These are phyloP conservation scores for Cephalopholis sonnerati DNA, from an alignment of 2,113 vertebrate genomes.

Conservation along the genomic window DNA sequence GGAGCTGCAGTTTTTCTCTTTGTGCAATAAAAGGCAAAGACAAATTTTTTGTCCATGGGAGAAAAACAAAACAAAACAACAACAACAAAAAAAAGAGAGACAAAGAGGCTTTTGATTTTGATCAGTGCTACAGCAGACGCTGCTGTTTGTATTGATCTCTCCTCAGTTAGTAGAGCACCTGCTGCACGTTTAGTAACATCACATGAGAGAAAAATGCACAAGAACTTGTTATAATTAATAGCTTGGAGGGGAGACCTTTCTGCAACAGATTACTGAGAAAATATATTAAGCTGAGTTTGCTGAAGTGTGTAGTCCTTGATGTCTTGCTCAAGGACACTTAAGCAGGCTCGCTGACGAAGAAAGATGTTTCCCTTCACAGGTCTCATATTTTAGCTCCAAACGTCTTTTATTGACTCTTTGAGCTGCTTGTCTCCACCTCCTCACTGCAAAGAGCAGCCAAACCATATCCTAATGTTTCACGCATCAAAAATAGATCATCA, in stretches of 20 bases:
- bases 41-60: not conserved
- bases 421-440: slow-evolving; percentile 14
- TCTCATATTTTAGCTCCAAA: slow-evolving; percentile 10
- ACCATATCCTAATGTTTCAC: slow-evolving; percentile 16
- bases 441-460: not conserved
- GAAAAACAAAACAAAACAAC: not conserved
- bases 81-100: too few relatives aligned
- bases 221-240: slow-evolving; percentile 33
- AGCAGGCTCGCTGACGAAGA: not conserved
- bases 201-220: not conserved
- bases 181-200: slow-evolving; percentile 28
- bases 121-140: slow-evolving; percentile 21
- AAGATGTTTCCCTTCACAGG: not conserved
- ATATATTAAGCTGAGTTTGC: not conserved
- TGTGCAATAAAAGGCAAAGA: slow-evolving; percentile 20
- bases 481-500: slow-evolving; percentile 35
- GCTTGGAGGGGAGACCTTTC: slow-evolving; percentile 11
- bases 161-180: slow-evolving; percentile 22
- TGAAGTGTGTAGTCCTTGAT: not conserved
- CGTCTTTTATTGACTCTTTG: slow-evolving; percentile 1
- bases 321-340: slow-evolving; percentile 38
- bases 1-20: slow-evolving; percentile 21
- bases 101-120: slow-evolving; percentile 41
- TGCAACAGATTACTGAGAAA: not conserved
- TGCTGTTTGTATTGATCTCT: slow-evolving; percentile 50